These are phyloP conservation scores for Varecia variegata DNA, from an alignment of 2,797 vertebrate species.

Conservation along the genomic window DNA sequence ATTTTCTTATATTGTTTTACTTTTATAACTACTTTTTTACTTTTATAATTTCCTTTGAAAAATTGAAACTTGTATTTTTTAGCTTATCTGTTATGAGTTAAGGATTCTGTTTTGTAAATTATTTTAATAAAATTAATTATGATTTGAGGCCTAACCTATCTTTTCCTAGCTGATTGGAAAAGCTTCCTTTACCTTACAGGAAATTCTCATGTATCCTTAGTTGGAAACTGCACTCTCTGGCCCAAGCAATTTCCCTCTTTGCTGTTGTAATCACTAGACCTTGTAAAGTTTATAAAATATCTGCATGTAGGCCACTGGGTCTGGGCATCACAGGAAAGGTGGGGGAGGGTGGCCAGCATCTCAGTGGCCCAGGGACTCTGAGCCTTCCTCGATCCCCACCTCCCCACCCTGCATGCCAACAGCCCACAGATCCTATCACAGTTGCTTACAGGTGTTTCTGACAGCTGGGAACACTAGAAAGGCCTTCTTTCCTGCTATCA, in stretches of 20 bases:
- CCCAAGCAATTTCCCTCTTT: accelerated
- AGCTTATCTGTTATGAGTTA: neutral
- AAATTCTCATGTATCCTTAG: neutral
- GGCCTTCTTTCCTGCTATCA: neutral
- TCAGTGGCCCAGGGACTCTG: no score
- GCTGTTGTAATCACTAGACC: neutral
- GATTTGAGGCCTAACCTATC: neutral
- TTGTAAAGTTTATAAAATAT: neutral
- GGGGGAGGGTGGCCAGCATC: no score
- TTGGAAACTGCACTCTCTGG: neutral
- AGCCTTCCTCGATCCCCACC: no score
- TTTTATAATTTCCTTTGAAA: neutral
- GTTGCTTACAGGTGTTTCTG: neutral
- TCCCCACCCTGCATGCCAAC: no score
- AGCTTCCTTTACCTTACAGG: neutral
- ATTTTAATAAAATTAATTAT: neutral
- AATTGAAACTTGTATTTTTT: neutral
- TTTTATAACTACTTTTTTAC: neutral
- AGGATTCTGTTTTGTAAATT: neutral
- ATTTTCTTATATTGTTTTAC: neutral
- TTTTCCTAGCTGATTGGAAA: neutral
- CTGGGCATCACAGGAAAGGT: neutral
- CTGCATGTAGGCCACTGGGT: no score
- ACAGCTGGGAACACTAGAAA: neutral
- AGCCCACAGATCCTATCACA: neutral